Base-by-base conservation (phyloP, 2,113 vertebrate species). In the Tragelaphus strepsiceros region DNA sequence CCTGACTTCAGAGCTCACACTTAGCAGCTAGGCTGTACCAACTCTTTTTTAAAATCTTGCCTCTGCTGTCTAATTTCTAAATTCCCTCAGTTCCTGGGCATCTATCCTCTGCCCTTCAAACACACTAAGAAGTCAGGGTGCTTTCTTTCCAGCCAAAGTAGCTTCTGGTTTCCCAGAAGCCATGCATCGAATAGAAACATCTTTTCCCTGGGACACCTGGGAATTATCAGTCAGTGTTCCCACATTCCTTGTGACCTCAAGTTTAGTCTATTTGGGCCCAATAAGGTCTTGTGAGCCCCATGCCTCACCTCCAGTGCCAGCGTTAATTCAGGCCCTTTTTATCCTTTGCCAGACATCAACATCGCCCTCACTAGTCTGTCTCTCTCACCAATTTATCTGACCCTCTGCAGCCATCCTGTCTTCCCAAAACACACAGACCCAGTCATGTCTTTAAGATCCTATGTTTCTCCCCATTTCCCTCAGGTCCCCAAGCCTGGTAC, bases 291-390 rank as follows among this genome's bases (percentile, higher is more conserved):
- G 15, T 7, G 22, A 39, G 64, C 7, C n/a, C 46, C 15, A 22
- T 2, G 22, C 32, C 15, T 82, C 26, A 49, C 3, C 21, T 4
- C 9, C 24, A 46, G 7, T 26, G 46, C 15, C 8, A 22, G 8
- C 51, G 21, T 28, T 54, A 26, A 26, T 35, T 58, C 32, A 94
- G n/a, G 24, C 1, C 13, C 35, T 77, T 49, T 49, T 64, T 43
- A 26, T 80, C 14, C 35, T 92, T 26, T 49, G n/a, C 21, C 77
- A 22, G 28, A 39, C n/a, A 7, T 88, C 26, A 59, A 2, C 4
- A 35, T 74, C 3, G 1, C 39, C 56, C 7, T 26, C 71, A 43
- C 13, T 17, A 74, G 53, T 54, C 16, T 0, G 0, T 59, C 56
- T 61, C 17, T 56, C 16, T 62, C 64, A 26, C 30, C 14, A 53